Evolutionary conservation across 1,140 invertebrate species (phyloP).

Genomic region (Heliconius congener): DNA sequence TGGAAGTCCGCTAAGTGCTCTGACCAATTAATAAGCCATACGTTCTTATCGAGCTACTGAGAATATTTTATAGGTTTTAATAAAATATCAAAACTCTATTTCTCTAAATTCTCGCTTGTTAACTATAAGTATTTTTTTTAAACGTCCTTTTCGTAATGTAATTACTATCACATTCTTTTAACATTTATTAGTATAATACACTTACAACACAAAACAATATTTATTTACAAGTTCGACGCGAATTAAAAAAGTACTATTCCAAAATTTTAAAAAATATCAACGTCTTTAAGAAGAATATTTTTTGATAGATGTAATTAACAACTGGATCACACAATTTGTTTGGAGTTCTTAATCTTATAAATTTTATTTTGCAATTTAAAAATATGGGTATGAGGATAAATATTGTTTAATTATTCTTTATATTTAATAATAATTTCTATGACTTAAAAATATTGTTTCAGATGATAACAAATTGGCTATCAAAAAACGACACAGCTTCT

Average conservation of each 20-base stretch:
- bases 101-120: no score
- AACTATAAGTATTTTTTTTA: not conserved
- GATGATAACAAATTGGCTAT: constrained; percentile 8
- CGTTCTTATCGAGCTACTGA: no score
- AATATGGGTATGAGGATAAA: not conserved
- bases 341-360: not conserved
- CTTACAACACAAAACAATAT: no score
- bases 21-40: no score
- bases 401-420: not conserved
- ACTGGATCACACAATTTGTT: not conserved
- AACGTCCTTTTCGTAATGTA: not conserved
- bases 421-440: not conserved
- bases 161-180: no score
- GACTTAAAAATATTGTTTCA: constrained; percentile 2
- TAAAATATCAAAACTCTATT: no score
- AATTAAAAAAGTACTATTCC: not conserved
- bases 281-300: not conserved
- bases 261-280: not conserved
- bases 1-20: no score
- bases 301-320: not conserved
- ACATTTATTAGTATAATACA: no score
- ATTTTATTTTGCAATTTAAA: not conserved
- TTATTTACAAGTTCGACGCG: no score
- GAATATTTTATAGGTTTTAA: no score
- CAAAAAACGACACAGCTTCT: constrained; percentile 46